phyloP scores from a whole-genome alignment of 2,113 vertebrate species.

The Microtus richardsoni region DNA sequence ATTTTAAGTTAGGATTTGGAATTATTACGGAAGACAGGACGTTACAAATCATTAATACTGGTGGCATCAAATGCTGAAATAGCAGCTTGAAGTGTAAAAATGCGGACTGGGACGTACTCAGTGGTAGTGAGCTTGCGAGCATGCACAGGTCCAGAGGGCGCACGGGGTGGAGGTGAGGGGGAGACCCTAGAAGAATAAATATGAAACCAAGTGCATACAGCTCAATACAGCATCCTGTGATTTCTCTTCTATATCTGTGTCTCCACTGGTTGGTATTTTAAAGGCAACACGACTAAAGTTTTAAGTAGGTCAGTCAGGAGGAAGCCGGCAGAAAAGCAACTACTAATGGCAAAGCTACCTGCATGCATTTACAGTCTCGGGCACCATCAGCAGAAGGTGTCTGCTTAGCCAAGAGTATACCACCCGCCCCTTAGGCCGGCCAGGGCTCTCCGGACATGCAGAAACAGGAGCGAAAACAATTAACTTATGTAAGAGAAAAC shows the following conservation, averaged over 20 bases:
- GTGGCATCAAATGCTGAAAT: constrained; percentile 6
- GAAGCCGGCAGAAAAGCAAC: not conserved
- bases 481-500: not conserved
- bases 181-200: not conserved
- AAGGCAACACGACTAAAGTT: constrained; percentile 30
- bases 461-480: not conserved
- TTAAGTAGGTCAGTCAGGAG: constrained; percentile 18
- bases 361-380: not conserved
- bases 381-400: not conserved
- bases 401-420: not conserved
- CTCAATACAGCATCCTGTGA: not conserved
- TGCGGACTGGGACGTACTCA: not conserved
- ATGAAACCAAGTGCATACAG: not conserved
- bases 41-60: not conserved
- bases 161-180: not conserved
- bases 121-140: not conserved
- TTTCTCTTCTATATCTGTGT: not conserved
- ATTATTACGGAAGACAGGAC: not conserved
- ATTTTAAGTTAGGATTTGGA: not conserved
- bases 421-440: not conserved
- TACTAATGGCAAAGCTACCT: not conserved
- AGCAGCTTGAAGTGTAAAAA: constrained; percentile 20
- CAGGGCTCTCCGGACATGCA: not conserved
- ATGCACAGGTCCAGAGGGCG: not conserved
- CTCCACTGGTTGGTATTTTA: not conserved